phyloP scores from a whole-genome alignment of 1,140 invertebrate species.

The Formica selysi region DNA sequence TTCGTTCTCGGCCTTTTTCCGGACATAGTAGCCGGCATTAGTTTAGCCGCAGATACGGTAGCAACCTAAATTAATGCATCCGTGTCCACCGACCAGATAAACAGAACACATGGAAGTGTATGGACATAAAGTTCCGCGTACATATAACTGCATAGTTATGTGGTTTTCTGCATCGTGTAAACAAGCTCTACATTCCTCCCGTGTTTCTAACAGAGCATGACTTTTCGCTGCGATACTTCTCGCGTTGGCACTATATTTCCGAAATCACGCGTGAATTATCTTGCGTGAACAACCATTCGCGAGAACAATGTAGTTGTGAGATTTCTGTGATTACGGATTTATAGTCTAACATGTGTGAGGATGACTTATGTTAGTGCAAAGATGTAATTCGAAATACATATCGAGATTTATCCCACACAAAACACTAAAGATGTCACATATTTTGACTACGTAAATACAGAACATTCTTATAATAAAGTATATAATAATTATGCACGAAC shows the following conservation, averaged over 20 bases:
- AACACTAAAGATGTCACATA: background rate
- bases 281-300: slow-evolving; percentile 35
- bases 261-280: slow-evolving; percentile 54
- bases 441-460: background rate
- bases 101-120: slow-evolving; percentile 54
- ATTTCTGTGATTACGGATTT: slow-evolving; percentile 38
- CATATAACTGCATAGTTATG: slow-evolving; percentile 63
- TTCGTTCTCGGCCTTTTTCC: slow-evolving; percentile 49
- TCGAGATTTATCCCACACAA: background rate
- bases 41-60: slow-evolving; percentile 54
- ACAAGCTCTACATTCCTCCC: slow-evolving; percentile 42
- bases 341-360: background rate
- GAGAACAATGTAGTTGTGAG: slow-evolving; percentile 35
- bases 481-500: background rate
- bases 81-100: slow-evolving; percentile 51
- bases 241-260: slow-evolving; percentile 18
- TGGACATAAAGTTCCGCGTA: slow-evolving; percentile 59
- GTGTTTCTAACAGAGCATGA: slow-evolving; percentile 56
- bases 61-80: slow-evolving; percentile 64
- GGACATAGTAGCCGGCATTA: slow-evolving; percentile 25
- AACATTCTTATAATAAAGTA: background rate
- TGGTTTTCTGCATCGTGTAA: slow-evolving; percentile 57
- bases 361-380: slow-evolving; percentile 25
- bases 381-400: slow-evolving; percentile 21
- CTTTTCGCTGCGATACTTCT: slow-evolving; percentile 42